Conservation (phyloP, 2,113 vertebrate species). For the Pseudolaguvia tuberculata region DNA sequence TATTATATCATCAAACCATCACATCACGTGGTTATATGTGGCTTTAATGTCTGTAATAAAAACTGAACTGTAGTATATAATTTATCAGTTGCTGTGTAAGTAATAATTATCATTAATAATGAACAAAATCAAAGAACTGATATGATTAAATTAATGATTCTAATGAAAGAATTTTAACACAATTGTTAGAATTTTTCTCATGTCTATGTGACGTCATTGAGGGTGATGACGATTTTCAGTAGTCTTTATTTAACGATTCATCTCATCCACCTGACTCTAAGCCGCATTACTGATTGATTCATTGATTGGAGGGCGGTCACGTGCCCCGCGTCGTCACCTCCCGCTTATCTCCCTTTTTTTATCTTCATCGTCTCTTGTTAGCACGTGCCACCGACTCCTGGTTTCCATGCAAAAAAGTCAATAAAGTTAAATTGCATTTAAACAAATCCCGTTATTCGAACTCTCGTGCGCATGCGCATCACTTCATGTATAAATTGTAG, state of each 20-base stretch:
- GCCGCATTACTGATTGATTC: constrained; percentile 51
- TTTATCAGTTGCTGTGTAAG: too few species aligned
- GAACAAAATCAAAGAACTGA: too few species aligned
- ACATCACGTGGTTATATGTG: too few species aligned
- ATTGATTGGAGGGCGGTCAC: constrained; percentile 68
- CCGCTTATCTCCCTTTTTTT: background rate
- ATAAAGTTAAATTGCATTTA: constrained; percentile 1
- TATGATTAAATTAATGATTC: too few species aligned
- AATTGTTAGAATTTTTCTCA: too few species aligned
- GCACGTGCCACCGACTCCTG: background rate
- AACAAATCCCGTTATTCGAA: background rate
- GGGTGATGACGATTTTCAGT: background rate
- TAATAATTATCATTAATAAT: too few species aligned
- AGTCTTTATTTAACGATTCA: background rate
- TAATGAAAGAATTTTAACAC: background rate
- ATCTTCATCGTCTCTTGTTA: background rate
- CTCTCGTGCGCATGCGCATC: background rate
- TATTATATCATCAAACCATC: too few species aligned
- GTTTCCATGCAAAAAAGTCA: background rate
- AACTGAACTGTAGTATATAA: too few species aligned
- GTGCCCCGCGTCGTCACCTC: constrained; percentile 56
- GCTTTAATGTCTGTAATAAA: too few species aligned
- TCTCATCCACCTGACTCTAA: background rate
- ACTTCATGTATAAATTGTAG: background rate
- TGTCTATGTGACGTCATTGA: background rate